Evolutionary conservation across 1,140 invertebrate genomes (phyloP), one percentile per base, ranked within the genome.

Genomic region (Hypothenemus hampei): DNA sequence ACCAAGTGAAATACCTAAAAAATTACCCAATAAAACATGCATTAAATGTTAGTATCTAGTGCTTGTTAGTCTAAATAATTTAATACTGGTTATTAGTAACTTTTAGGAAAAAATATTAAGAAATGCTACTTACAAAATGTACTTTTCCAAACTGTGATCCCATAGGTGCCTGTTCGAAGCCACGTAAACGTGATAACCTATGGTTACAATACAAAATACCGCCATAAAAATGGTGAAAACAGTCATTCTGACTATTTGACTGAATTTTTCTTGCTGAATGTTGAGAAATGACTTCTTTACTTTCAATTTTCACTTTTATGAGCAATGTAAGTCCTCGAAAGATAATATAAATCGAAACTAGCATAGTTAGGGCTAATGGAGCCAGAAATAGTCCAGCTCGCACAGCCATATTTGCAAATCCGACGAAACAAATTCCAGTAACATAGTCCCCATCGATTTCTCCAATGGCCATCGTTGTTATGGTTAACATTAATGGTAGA

Each of bases 351-450:
- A 84, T 82, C 16, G 88, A 89, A 24, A 88, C 72, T 0, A 86
- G 37, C 22, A 89, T 72, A 7, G 84, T 81, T 22, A 83, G 66
- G 3, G 75, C 77, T 1, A 95, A 72, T 5, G 94, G 93, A n/a
- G 82, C 79, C 5, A 96, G 72, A 1, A 97, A 71, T 63, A 96
- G 79, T 3, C 80, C 81, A 43, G 81, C 81, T 60, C 92, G 75
- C 54, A 84, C 84, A 21, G 79, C 72, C 60, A 84, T 81, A 74
- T 92, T 91, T 3, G 80, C 72, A 59, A 87, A 87, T 19, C 93
- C 93, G 7, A 97, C 91, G 74, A 96, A 98, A 73, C 96, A 99
- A 45, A 98, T 89, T 4, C 95, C 95, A 29, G 87, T 86, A 8
- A 95, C 82, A 61, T 89, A 87, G 72, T 94, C 93, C 3, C 91